phyloP scores from a whole-genome alignment of 2,113 vertebrate species.

The Poicephalus meyeri region DNA sequence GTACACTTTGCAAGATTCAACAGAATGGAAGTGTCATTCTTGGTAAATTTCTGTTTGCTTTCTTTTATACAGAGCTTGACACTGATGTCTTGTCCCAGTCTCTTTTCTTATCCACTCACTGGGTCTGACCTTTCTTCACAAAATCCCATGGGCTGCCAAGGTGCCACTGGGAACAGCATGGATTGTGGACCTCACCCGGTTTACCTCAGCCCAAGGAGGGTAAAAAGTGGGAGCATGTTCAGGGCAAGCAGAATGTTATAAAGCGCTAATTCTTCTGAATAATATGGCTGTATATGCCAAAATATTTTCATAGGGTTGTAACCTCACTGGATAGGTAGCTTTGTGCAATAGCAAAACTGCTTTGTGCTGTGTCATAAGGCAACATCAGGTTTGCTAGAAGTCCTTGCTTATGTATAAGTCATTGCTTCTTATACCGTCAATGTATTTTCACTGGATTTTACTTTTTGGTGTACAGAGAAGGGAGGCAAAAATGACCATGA shows the following conservation, averaged over 20 bases:
- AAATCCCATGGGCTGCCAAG: background rate
- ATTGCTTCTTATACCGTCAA: background rate
- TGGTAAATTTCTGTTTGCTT: background rate
- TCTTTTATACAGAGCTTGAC: background rate
- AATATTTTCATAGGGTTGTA: background rate
- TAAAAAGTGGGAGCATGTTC: background rate
- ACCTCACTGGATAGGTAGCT: background rate
- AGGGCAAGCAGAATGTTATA: background rate
- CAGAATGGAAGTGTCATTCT: background rate
- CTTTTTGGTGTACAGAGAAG: background rate
- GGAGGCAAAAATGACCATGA: background rate
- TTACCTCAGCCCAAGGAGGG: background rate
- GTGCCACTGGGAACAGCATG: background rate
- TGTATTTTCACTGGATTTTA: background rate
- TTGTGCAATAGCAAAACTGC: background rate
- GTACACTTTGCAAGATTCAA: background rate
- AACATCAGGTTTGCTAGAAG: background rate
- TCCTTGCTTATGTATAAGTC: background rate
- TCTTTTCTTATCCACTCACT: background rate
- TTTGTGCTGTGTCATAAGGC: background rate
- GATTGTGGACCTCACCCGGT: background rate
- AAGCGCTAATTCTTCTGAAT: background rate
- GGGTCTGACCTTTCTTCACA: background rate
- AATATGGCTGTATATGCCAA: background rate
- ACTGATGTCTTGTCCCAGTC: background rate